These are phyloP conservation scores for Ambastaia sidthimunki DNA, from an alignment of 2,797 vertebrate genomes.

Conservation along the genomic window DNA sequence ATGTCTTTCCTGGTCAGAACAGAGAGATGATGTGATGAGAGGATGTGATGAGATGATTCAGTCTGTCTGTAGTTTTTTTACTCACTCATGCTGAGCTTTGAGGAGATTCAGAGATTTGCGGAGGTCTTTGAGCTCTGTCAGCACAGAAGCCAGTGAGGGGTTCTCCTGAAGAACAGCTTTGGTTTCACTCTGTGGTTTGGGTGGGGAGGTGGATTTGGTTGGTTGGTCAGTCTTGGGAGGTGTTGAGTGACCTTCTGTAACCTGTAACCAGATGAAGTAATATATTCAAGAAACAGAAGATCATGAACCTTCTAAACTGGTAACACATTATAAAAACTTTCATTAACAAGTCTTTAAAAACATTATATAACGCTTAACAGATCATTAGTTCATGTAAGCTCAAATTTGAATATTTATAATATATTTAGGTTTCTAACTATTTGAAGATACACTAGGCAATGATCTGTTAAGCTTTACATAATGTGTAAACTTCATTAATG, in stretches of 20 bases:
- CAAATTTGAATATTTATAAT: conserved; percentile 5
- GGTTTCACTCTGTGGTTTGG: conserved; percentile 58
- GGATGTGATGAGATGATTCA: background rate
- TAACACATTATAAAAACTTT: conserved; percentile 30
- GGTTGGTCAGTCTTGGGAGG: conserved; percentile 57
- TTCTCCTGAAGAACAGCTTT: conserved; percentile 50
- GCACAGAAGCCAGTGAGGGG: conserved; percentile 71
- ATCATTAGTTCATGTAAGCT: background rate
- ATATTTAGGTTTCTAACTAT: background rate
- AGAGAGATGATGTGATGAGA: conserved; percentile 38
- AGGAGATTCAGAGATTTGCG: conserved; percentile 81
- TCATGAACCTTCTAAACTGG: background rate
- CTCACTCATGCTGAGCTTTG: conserved; percentile 83
- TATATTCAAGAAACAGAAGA: background rate
- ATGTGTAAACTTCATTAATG: background rate
- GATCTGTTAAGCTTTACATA: conserved; percentile 13
- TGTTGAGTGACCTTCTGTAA: conserved; percentile 61
- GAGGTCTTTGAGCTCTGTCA: conserved; percentile 81
- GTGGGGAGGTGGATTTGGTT: conserved; percentile 44
- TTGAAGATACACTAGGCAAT: background rate
- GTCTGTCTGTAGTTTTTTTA: conserved; percentile 19
- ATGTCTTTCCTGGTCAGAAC: conserved; percentile 79
- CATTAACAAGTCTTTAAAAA: background rate
- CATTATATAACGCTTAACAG: conserved; percentile 1
- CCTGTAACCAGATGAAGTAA: conserved; percentile 56